Evolutionary conservation across 2,113 vertebrate species (phyloP).

Genomic region (Corydoras maculifer): DNA sequence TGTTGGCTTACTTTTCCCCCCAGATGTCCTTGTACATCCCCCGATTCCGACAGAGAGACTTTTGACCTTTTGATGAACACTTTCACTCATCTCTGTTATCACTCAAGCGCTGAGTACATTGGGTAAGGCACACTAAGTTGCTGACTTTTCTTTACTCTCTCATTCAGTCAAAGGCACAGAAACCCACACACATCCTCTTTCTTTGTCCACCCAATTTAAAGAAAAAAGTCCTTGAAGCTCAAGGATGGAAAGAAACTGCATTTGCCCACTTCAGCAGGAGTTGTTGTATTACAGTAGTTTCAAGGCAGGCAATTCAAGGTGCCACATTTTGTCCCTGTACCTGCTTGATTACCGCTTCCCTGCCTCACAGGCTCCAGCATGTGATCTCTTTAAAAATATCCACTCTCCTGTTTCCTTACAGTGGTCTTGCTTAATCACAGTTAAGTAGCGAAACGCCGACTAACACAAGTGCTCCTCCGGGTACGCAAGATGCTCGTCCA

Average conservation of each 20-base stretch:
- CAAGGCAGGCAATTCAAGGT: conserved; percentile 52
- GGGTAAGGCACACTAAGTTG: conserved; percentile 30
- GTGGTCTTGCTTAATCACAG: not conserved
- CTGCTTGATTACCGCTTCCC: conserved; percentile 47
- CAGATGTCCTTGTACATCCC: conserved; percentile 45
- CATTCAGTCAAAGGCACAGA: conserved; percentile 15
- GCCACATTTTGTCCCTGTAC: conserved; percentile 52
- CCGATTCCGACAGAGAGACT: conserved; percentile 46
- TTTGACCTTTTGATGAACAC: conserved; percentile 43
- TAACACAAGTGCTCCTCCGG: not conserved
- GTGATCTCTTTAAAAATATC: not conserved
- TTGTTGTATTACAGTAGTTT: conserved; percentile 54
- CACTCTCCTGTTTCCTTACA: not conserved
- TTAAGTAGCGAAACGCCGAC: not conserved
- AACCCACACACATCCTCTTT: conserved; percentile 44
- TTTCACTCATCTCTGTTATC: conserved; percentile 46
- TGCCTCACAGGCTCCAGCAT: conserved; percentile 8
- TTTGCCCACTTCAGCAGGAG: conserved; percentile 54
- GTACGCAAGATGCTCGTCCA: not conserved
- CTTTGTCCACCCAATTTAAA: conserved; percentile 61
- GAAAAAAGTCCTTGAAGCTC: conserved; percentile 56
- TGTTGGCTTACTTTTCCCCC: conserved; percentile 34
- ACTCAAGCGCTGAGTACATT: conserved; percentile 43
- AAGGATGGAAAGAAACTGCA: conserved; percentile 52
- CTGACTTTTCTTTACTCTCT: conserved; percentile 22